Percentiles rank a stretch among this genome's conserved stretches.
Evolutionary conservation across 2,888 invertebrate species (phyloP).

Genomic region (Lithophane leautieri): DNA sequence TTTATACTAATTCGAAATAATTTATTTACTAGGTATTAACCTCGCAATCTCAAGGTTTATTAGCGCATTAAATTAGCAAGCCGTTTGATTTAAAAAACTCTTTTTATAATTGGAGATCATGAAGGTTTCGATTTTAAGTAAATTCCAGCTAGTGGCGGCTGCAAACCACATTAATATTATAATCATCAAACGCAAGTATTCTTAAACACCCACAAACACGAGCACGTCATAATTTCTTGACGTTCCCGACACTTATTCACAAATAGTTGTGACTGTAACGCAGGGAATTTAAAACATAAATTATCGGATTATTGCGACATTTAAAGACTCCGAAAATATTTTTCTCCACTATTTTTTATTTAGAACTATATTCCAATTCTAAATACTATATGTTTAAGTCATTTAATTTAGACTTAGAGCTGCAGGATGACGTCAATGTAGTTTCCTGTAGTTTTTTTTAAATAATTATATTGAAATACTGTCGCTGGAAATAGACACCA

Average conservation of each 20-base stretch:
- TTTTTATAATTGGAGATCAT: conserved; percentile 22
- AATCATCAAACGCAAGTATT: conserved; percentile 68
- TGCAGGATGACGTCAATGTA: conserved; percentile 72
- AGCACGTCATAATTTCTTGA: conserved; percentile 69
- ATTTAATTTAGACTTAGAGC: conserved; percentile 65
- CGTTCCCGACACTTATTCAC: conserved; percentile 64
- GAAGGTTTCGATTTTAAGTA: conserved; percentile 13
- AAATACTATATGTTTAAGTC: conserved; percentile 67
- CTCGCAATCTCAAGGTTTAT: conserved; percentile 34
- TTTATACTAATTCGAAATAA: conserved; percentile 12
- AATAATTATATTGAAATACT: conserved; percentile 69
- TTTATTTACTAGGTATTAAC: conserved; percentile 3
- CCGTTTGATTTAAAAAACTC: conserved; percentile 19
- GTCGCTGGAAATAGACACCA: conserved; percentile 61
- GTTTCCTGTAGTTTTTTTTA: conserved; percentile 63
- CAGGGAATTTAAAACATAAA: conserved; percentile 73
- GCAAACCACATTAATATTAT: conserved; percentile 46
- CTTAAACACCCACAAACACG: conserved; percentile 48
- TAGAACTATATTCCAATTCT: conserved; percentile 45
- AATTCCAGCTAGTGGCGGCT: conserved; percentile 25
- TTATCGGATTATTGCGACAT: conserved; percentile 79
- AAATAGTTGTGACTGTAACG: conserved; percentile 67
- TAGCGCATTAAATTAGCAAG: conserved; percentile 23
- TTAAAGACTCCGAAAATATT: conserved; percentile 71
- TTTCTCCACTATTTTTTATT: conserved; percentile 67